Evolutionary conservation across 2,797 vertebrate genomes (phyloP), one percentile per base, ranked within the genome.

Genomic region (Rhinella marina): DNA sequence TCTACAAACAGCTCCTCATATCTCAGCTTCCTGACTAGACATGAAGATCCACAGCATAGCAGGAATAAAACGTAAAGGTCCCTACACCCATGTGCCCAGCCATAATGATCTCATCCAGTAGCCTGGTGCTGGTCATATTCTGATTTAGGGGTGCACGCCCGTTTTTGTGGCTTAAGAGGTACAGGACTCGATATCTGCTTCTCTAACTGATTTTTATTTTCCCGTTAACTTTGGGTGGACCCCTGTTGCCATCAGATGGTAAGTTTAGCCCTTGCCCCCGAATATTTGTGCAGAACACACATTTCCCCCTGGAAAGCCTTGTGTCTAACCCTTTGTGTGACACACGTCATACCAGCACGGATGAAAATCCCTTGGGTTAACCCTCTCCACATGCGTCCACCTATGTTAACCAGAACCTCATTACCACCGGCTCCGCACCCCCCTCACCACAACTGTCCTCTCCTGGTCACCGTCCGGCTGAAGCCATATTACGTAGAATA

Each of bases 261-360:
- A 82, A 82, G 81, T 82, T n/a, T n/a, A 16, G 81, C 41, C 17
- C 73, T 29, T 76, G 41, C 48, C 41, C 73, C 29, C 57, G 13
- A 13, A 27, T 68, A 17, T 27, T n/a, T 66, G 81, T 81, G 29
- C 80, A 64, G 19, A 10, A 19, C 80, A 66, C 41, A 52, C 19
- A 1, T 66, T n/a, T 50, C 25, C 81, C 62, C 62, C 16, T n/a
- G 7, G 17, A 21, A 82, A 25, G 14, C 81, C 81, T 64, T 23
- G 23, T 82, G 81, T 82, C 62, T 52, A 21, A 82, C 14, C 81
- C 52, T 82, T 19, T 25, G 54, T 68, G 81, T 82, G 50, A n/a
- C 48, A 7, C 56, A 64, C 17, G 29, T 80, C 78, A 59, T 48
- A 52, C 50, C n/a, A 70, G 41, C 62, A 27, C 21, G 41, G 56